Evolutionary conservation across 1,140 invertebrate genomes (phyloP), one percentile per base, ranked within the genome.

Genomic region (Philopotamus ludificatus): DNA sequence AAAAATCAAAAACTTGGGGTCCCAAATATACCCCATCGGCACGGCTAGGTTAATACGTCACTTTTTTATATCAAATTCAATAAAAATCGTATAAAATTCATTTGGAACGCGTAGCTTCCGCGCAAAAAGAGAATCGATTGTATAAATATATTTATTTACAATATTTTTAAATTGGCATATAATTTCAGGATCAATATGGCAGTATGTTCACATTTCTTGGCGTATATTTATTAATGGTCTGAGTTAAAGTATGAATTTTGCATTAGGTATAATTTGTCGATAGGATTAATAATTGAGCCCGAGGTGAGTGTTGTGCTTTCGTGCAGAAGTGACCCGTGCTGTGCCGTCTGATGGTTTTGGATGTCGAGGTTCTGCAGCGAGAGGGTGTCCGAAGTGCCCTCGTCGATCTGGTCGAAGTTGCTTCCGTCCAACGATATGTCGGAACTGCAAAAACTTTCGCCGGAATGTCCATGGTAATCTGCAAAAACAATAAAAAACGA

Each of bases 181-280:
- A n/a, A n/a, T n/a, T n/a, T n/a, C n/a, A n/a, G n/a, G n/a, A n/a
- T n/a, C n/a, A n/a, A n/a, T n/a, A n/a, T n/a, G n/a, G n/a, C n/a
- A n/a, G n/a, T n/a, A n/a, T n/a, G n/a, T n/a, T n/a, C n/a, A n/a
- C n/a, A n/a, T n/a, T n/a, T n/a, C n/a, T n/a, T n/a, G n/a, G n/a
- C n/a, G n/a, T n/a, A n/a, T n/a, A n/a, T n/a, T n/a, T 57, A 12
- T 79, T 76, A 80, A 73, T 87, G 85, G 73, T 87, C 86, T 63
- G 84, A 85, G 73, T 85, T 89, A 75, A 97, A 97, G 76, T 97
- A 97, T 28, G 92, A 95, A 79, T 91, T 94, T 78, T 95, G 93
- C 95, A 98, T 98, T 72, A 96, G 90, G 81, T 97, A 98, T 47
- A 98, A 85, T 81, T 97, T 97, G 78, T 98, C 95, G 70, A 98